These are phyloP conservation scores for Leucozona laternaria DNA, from an alignment of 2,888 invertebrate species.

Conservation along the genomic window DNA sequence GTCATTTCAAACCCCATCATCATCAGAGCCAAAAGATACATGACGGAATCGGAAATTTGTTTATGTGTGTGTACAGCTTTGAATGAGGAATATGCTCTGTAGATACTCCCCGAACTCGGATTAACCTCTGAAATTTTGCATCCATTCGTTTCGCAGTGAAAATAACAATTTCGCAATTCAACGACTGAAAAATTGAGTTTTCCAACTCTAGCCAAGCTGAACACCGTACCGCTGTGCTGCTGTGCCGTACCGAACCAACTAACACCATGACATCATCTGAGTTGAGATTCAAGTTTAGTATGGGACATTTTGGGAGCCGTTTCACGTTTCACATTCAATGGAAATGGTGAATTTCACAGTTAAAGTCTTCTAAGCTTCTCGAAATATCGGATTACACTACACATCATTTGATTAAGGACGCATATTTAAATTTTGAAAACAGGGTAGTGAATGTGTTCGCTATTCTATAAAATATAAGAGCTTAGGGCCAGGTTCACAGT, in stretches of 20 bases:
- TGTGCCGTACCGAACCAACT: not conserved
- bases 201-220: slow-evolving; percentile 22
- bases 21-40: not conserved
- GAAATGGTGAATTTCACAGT: slow-evolving; percentile 12
- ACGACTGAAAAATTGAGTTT: slow-evolving; percentile 60
- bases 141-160: slow-evolving; percentile 37
- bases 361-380: too few relatives aligned
- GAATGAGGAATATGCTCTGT: not conserved
- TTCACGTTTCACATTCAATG: not conserved
- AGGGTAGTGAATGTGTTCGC: too few relatives aligned
- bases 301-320: not conserved
- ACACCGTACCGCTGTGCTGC: not conserved
- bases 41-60: not conserved
- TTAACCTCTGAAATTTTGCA: slow-evolving; percentile 54
- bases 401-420: too few relatives aligned
- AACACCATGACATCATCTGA: slow-evolving; percentile 14
- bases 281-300: too few relatives aligned
- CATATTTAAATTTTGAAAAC: too few relatives aligned
- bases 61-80: not conserved
- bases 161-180: slow-evolving; percentile 63
- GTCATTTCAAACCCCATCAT: slow-evolving; percentile 1
- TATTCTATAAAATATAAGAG: too few relatives aligned
- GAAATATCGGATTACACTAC: too few relatives aligned
- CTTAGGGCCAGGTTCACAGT: too few relatives aligned
- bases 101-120: slow-evolving; percentile 7